A percentile compares a stretch with the other conserved stretches of the same genome.
These are phyloP conservation scores for Melanostoma mellinum DNA, from an alignment of 2,888 invertebrate species.

Conservation along the genomic window DNA sequence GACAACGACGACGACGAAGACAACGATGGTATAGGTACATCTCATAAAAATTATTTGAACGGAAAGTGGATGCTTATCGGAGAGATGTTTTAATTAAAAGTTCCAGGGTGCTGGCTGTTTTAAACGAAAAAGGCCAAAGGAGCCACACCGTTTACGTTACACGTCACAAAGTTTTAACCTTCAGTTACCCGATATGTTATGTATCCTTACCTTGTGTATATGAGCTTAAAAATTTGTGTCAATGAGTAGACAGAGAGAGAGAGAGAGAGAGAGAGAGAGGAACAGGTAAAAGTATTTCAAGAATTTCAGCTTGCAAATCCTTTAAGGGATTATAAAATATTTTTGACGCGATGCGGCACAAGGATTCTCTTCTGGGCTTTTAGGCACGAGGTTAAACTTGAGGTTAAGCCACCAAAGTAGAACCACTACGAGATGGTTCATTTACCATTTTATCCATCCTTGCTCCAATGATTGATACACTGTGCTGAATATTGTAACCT, in stretches of 20 bases:
- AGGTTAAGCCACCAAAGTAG: not conserved
- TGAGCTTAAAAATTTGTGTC: constrained; percentile 47
- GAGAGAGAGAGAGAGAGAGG: not conserved
- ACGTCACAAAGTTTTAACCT: constrained; percentile 66
- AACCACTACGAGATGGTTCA: not conserved
- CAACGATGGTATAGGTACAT: constrained; percentile 28
- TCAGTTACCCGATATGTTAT: constrained; percentile 56
- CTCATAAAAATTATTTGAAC: constrained; percentile 73
- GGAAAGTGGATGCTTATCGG: constrained; percentile 72
- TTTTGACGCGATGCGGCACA: constrained; percentile 3
- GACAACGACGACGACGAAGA: constrained; percentile 10
- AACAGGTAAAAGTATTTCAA: constrained; percentile 13
- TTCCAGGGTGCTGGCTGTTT: constrained; percentile 60
- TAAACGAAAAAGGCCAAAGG: constrained; percentile 62
- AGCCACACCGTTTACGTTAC: constrained; percentile 58
- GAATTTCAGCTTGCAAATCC: constrained; percentile 3
- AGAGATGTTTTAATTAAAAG: constrained; percentile 72
- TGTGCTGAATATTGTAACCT: too few species aligned
- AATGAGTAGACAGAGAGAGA: constrained; percentile 7
- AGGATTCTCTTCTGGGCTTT: not conserved
- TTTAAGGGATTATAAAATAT: constrained; percentile 7
- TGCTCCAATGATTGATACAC: too few species aligned
- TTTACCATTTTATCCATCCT: too few species aligned
- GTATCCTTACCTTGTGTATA: constrained; percentile 27
- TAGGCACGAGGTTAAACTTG: not conserved